These are phyloP conservation scores for Crotalus tigris DNA, from an alignment of 2,113 vertebrate species.

Conservation along the genomic window DNA sequence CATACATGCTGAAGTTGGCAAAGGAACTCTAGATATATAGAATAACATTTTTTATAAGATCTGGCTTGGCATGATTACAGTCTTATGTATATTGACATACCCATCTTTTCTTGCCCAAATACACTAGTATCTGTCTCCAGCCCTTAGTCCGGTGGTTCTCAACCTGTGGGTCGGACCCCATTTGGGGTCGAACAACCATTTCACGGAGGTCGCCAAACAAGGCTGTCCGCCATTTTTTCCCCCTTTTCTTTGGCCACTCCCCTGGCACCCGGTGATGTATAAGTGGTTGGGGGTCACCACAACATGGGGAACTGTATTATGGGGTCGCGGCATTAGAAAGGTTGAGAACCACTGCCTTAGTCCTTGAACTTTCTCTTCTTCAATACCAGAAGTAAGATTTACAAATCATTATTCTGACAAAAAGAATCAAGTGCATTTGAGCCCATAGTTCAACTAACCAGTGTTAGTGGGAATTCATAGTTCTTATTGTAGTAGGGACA, in stretches of 20 bases:
- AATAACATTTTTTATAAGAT: neutral
- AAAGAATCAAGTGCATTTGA: neutral
- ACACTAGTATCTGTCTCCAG: neutral
- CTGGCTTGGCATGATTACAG: neutral
- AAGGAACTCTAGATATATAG: neutral
- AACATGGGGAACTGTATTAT: too few relatives aligned
- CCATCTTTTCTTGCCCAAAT: neutral
- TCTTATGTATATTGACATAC: neutral
- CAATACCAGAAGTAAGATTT: neutral
- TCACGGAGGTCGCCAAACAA: too few relatives aligned
- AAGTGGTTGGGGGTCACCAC: too few relatives aligned
- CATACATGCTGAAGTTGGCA: neutral
- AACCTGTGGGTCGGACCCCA: too few relatives aligned
- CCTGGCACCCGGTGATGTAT: too few relatives aligned
- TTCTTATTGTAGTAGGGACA: neutral
- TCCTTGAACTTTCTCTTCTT: neutral
- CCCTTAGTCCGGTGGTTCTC: neutral
- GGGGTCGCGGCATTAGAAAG: too few relatives aligned
- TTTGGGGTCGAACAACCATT: too few relatives aligned
- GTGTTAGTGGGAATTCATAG: neutral
- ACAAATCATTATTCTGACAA: neutral
- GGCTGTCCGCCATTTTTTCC: too few relatives aligned
- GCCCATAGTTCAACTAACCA: neutral
- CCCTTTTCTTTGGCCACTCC: too few relatives aligned
- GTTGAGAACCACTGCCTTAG: neutral